These are phyloP conservation scores for Enteromius fasciolatus DNA, from an alignment of 2,797 vertebrate genomes.

Conservation along the genomic window DNA sequence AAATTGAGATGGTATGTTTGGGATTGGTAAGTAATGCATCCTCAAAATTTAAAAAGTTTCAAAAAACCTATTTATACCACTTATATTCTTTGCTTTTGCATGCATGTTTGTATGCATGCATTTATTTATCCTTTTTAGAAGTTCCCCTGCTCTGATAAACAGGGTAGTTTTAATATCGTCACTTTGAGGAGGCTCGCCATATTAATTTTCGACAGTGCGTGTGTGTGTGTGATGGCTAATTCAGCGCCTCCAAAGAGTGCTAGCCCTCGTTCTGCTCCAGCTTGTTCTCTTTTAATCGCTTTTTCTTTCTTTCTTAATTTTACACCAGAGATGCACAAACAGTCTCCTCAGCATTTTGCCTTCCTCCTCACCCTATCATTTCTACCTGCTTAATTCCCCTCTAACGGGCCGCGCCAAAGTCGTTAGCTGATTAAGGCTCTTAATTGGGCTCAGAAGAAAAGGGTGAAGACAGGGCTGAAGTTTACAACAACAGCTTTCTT, in stretches of 20 bases:
- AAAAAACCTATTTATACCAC: too few relatives aligned
- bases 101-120: neutral
- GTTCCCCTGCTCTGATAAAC: constrained; percentile 17
- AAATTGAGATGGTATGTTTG: neutral
- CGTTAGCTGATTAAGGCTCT: constrained; percentile 83
- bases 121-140: neutral
- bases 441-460: constrained; percentile 76
- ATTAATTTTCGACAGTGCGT: constrained; percentile 43
- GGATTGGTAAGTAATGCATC: neutral
- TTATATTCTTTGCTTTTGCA: neutral
- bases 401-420: constrained; percentile 79
- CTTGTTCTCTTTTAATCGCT: constrained; percentile 71
- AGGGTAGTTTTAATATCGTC: constrained; percentile 41
- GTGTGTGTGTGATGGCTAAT: constrained; percentile 45
- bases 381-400: constrained; percentile 79
- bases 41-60: neutral
- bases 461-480: constrained; percentile 65
- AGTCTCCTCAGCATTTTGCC: constrained; percentile 78
- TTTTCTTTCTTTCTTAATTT: constrained; percentile 75
- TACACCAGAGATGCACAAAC: constrained; percentile 77
- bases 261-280: constrained; percentile 31
- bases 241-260: constrained; percentile 48
- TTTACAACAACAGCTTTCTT: constrained; percentile 50
- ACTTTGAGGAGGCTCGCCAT: constrained; percentile 41
- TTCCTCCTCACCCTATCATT: constrained; percentile 74